Evolutionary conservation across 2,797 vertebrate species (phyloP).

Genomic region (Xenopus petersii): DNA sequence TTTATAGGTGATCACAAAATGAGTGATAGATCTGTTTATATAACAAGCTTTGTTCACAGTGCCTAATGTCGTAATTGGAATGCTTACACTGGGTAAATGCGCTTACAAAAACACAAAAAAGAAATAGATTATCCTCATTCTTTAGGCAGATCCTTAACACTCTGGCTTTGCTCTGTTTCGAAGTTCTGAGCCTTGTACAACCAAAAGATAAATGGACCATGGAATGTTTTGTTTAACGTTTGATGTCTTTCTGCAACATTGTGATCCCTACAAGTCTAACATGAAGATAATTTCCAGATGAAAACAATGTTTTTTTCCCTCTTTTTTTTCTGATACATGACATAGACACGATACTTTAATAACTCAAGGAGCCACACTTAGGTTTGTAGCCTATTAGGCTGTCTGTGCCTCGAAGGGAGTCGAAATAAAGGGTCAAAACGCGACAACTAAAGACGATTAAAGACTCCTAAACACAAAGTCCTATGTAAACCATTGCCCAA

Average conservation of each 20-base stretch:
- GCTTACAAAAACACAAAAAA: not conserved
- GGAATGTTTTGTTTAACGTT: slow-evolving; percentile 23
- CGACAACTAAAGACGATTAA: too few relatives aligned
- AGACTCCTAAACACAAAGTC: too few relatives aligned
- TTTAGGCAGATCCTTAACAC: slow-evolving; percentile 9
- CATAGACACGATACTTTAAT: not conserved
- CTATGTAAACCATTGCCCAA: too few relatives aligned
- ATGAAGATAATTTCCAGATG: slow-evolving; percentile 32
- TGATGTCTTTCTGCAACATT: slow-evolving; percentile 13
- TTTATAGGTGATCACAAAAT: too few relatives aligned
- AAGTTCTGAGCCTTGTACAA: not conserved
- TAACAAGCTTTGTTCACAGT: too few relatives aligned
- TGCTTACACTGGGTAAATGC: not conserved
- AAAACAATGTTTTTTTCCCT: slow-evolving; percentile 12
- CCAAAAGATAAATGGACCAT: slow-evolving; percentile 23
- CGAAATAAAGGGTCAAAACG: not conserved
- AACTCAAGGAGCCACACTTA: slow-evolving; percentile 5
- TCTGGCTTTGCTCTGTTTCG: slow-evolving; percentile 9
- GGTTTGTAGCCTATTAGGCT: slow-evolving; percentile 13
- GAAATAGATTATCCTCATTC: slow-evolving; percentile 12
- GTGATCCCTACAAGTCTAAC: not conserved
- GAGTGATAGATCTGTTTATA: too few relatives aligned
- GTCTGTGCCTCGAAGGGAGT: not conserved
- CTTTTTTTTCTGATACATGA: slow-evolving; percentile 20
- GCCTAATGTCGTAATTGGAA: too few relatives aligned